Percentiles rank a stretch among this genome's conserved stretches.
Conservation (phyloP, 2,888 invertebrate genomes). For the Heliconius sara region DNA sequence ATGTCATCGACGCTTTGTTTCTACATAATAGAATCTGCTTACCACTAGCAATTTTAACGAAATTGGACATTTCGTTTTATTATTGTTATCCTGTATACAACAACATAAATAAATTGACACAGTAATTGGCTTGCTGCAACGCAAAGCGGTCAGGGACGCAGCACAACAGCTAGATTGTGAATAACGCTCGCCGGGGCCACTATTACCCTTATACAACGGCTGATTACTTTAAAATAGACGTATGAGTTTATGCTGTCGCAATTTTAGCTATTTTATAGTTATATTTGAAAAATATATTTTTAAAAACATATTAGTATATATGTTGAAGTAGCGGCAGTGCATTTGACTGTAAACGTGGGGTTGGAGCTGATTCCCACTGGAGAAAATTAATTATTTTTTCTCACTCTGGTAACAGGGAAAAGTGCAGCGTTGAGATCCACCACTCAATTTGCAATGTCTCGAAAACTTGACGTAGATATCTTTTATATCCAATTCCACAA, state of each 20-base stretch:
- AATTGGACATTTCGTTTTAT: neutral
- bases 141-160: conserved; percentile 45
- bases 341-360: no score
- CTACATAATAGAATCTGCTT: no score
- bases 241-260: neutral
- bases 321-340: neutral
- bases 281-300: no score
- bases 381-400: no score
- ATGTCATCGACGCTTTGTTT: no score
- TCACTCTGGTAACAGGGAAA: neutral
- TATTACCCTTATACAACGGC: conserved; percentile 36
- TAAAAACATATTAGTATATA: no score
- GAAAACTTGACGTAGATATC: no score
- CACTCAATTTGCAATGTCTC: neutral
- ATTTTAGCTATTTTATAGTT: neutral
- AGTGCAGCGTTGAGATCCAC: neutral
- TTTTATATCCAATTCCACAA: no score
- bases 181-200: conserved; percentile 28
- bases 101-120: conserved; percentile 22
- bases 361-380: neutral
- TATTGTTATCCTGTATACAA: conserved; percentile 1
- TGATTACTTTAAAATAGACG: conserved; percentile 8
- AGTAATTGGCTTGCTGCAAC: conserved; percentile 35
- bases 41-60: neutral
- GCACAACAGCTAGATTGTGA: conserved; percentile 29